A percentile compares a stretch with the other conserved stretches of the same genome.
Evolutionary conservation across 2,888 invertebrate species (phyloP).

Genomic region (Tineola bisselliella): DNA sequence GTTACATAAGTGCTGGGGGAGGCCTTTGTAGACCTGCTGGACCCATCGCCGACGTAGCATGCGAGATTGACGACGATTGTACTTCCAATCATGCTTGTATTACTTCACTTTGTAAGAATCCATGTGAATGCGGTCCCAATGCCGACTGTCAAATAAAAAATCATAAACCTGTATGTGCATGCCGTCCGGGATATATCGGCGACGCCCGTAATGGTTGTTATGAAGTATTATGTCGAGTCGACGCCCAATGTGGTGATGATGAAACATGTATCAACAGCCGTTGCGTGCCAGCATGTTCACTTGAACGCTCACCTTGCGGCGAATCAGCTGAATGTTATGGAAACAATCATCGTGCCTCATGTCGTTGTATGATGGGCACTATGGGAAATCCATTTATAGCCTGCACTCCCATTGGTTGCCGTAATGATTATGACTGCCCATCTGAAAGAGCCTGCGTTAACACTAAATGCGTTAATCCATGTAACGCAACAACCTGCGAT

Average conservation of each 20-base stretch:
- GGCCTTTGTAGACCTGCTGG: slow-evolving; percentile 82
- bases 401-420: slow-evolving; percentile 84
- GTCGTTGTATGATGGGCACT: slow-evolving; percentile 84
- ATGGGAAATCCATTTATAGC: slow-evolving; percentile 82
- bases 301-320: slow-evolving; percentile 78
- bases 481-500: slow-evolving; percentile 76
- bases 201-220: slow-evolving; percentile 85
- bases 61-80: slow-evolving; percentile 82
- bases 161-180: slow-evolving; percentile 89
- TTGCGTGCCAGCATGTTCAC: slow-evolving; percentile 82
- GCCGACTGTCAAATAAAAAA: slow-evolving; percentile 85
- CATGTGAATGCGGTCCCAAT: slow-evolving; percentile 86
- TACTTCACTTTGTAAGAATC: slow-evolving; percentile 81
- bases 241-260: slow-evolving; percentile 82
- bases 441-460: slow-evolving; percentile 83
- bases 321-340: slow-evolving; percentile 82
- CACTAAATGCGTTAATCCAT: slow-evolving; percentile 81
- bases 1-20: slow-evolving; percentile 86
- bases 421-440: slow-evolving; percentile 83
- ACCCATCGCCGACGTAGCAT: slow-evolving; percentile 71
- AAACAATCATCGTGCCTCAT: slow-evolving; percentile 81
- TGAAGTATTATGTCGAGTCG: slow-evolving; percentile 76
- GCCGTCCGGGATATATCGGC: slow-evolving; percentile 83
- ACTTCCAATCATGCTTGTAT: slow-evolving; percentile 80
- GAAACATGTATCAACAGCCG: slow-evolving; percentile 85